Conservation (phyloP, 2,888 invertebrate genomes). For the Drosophila parthenogenetica region DNA sequence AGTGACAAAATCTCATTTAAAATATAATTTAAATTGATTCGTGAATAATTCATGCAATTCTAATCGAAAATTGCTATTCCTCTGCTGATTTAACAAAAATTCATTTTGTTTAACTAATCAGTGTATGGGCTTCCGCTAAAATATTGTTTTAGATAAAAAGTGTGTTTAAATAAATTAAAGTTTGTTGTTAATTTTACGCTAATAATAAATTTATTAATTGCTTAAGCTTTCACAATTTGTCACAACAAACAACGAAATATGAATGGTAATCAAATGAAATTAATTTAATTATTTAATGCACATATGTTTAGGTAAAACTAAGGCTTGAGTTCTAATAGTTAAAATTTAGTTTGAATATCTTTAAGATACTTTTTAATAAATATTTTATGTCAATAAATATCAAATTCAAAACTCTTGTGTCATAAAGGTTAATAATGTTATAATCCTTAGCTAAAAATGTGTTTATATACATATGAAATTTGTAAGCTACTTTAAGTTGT, state of each 20-base stretch:
- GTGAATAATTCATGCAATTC: conserved; percentile 12
- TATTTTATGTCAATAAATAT: no score
- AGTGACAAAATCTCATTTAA: not conserved
- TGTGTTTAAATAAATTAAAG: not conserved
- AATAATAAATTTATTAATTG: not conserved
- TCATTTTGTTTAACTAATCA: conserved; percentile 3
- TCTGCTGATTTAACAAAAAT: not conserved
- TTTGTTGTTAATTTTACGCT: conserved; percentile 1
- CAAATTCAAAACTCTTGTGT: not conserved
- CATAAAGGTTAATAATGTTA: not conserved
- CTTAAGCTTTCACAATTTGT: not conserved
- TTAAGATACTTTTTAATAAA: no score
- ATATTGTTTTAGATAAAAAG: not conserved
- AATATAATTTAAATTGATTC: not conserved
- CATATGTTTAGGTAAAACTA: no score
- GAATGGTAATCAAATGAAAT: not conserved
- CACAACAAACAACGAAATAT: not conserved
- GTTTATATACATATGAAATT: conserved; percentile 5
- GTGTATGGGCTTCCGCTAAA: no score
- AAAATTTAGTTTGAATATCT: no score
- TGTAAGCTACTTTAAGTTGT: conserved; percentile 7
- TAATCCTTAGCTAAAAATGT: conserved; percentile 2
- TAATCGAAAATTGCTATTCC: not conserved
- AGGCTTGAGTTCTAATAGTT: no score
- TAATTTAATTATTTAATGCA: no score